These are phyloP conservation scores for Scotopteryx bipunctaria DNA, from an alignment of 2,888 invertebrate species.

Conservation along the genomic window DNA sequence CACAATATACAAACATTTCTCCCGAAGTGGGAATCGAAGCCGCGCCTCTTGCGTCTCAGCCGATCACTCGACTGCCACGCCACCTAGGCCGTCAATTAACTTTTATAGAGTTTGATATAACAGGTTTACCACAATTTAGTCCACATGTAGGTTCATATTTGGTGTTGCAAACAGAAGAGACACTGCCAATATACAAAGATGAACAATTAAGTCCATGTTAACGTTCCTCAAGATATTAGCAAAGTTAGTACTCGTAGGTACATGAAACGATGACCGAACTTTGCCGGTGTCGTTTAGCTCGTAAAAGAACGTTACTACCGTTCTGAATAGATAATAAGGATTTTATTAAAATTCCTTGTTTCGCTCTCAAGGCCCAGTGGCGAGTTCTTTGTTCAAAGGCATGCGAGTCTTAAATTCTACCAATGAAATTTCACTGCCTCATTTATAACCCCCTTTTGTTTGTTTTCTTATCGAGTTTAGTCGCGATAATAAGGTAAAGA, in stretches of 20 bases:
- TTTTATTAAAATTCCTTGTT: constrained; percentile 82
- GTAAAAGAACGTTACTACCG: constrained; percentile 76
- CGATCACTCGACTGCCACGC: no score
- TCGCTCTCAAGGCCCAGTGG: constrained; percentile 59
- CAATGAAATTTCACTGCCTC: constrained; percentile 63
- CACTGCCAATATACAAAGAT: no score
- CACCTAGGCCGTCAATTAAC: no score
- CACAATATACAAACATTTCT: no score
- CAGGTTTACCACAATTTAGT: constrained; percentile 25
- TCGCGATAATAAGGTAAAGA: constrained; percentile 43
- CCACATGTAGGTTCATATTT: no score
- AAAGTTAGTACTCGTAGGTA: constrained; percentile 63
- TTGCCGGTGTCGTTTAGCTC: constrained; percentile 63
- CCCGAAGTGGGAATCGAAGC: no score
- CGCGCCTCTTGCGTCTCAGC: no score
- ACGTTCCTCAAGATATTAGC: constrained; percentile 63
- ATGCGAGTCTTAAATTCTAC: constrained; percentile 61
- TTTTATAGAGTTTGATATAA: constrained; percentile 7
- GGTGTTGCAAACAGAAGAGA: no score
- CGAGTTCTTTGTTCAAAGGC: constrained; percentile 67
- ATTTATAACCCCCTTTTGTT: constrained; percentile 56
- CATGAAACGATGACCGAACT: constrained; percentile 61
- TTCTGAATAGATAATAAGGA: constrained; percentile 79
- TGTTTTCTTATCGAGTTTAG: constrained; percentile 50
- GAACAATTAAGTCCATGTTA: constrained; percentile 59